Conservation (phyloP, 2,113 vertebrate genomes). For the Bufo bufo region DNA sequence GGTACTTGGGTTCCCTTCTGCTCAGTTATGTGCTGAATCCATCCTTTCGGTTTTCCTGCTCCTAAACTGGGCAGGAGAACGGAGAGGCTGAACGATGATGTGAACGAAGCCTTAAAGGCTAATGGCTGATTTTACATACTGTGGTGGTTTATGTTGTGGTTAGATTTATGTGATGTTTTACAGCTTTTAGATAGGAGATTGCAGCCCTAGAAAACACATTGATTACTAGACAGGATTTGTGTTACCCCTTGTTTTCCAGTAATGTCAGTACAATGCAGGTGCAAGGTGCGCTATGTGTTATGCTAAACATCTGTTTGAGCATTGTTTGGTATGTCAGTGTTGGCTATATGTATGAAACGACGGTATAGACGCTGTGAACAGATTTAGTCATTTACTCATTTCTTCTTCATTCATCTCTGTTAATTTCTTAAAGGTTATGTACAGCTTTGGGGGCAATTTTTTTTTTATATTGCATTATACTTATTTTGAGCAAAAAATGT, state of each 20-base stretch:
- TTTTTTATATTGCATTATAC: too few relatives aligned
- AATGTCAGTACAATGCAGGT: not conserved
- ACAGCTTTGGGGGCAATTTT: too few relatives aligned
- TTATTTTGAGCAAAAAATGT: too few relatives aligned
- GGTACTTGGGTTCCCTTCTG: too few relatives aligned
- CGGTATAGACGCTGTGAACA: too few relatives aligned
- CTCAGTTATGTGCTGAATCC: too few relatives aligned
- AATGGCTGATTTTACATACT: conserved; percentile 24
- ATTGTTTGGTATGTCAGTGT: not conserved
- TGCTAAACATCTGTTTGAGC: not conserved
- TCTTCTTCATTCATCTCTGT: too few relatives aligned
- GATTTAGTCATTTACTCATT: too few relatives aligned
- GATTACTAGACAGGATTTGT: not conserved
- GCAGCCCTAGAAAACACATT: not conserved
- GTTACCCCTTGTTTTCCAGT: not conserved
- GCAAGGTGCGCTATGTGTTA: not conserved
- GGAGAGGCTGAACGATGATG: too few relatives aligned
- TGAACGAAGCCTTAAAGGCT: not conserved
- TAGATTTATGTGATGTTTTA: conserved; percentile 4
- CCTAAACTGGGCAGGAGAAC: too few relatives aligned
- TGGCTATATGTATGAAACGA: not conserved
- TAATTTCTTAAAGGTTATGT: too few relatives aligned
- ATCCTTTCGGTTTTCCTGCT: too few relatives aligned
- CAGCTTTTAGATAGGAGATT: not conserved
- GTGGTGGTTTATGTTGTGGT: not conserved